phyloP scores from a whole-genome alignment of 2,888 invertebrate species.

The Pristionchus mayeri region DNA sequence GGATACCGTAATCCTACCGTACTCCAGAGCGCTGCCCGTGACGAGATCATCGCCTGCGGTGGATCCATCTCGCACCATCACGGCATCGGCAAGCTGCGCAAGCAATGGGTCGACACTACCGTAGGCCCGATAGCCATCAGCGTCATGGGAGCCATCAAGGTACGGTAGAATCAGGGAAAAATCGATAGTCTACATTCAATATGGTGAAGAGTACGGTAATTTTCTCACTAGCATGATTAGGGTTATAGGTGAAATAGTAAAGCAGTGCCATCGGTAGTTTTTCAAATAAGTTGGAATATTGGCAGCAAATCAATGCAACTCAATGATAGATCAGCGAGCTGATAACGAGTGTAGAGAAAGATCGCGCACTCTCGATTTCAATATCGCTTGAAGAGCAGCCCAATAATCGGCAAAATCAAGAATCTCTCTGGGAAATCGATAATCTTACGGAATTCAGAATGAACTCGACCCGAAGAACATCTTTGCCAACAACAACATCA shows the following conservation, averaged over 20 bases:
- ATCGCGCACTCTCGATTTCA: too few species aligned
- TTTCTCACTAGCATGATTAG: too few species aligned
- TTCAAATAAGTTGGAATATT: too few species aligned
- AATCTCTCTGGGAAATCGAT: too few species aligned
- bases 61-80: constrained; percentile 97
- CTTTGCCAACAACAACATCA: constrained; percentile 90
- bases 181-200: neutral
- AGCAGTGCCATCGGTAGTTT: too few species aligned
- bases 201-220: neutral
- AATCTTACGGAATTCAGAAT: constrained; percentile 70
- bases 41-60: constrained; percentile 91
- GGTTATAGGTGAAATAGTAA: too few species aligned
- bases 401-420: too few species aligned
- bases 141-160: constrained; percentile 87
- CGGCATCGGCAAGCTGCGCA: constrained; percentile 86
- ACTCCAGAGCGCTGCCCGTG: constrained; percentile 84
- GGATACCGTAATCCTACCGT: constrained; percentile 37
- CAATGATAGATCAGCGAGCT: too few species aligned
- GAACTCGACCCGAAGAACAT: constrained; percentile 94
- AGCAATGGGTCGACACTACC: constrained; percentile 88
- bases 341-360: too few species aligned
- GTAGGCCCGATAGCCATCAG: constrained; percentile 88
- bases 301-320: too few species aligned
- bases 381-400: too few species aligned
- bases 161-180: neutral